Evolutionary conservation across 2,888 invertebrate species (phyloP), one percentile per base, ranked within the genome.

Genomic region (Melanotus villosus): DNA sequence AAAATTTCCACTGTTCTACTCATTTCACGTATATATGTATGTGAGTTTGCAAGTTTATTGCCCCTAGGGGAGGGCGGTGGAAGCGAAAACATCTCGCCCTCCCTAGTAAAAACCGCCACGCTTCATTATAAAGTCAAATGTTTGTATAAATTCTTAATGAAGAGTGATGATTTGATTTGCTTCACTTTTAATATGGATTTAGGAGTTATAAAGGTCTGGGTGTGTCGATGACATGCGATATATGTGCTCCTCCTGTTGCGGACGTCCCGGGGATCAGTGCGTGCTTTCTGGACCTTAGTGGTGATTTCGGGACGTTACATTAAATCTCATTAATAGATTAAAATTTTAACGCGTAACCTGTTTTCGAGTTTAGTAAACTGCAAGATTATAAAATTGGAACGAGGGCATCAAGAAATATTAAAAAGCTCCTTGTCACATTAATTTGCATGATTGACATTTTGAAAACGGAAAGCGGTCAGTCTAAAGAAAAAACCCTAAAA

Each of bases 91-190:
- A 74, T 76, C 77, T 76, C 79, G 77, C 80, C 79, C 79, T 76
- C 76, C 76, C 77, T 76, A 72, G 77, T 76, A 78, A 80, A 77
- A 80, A 77, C 74, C 70, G 66, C 74, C 80, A 78, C 78, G 81
- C 78, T 81, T 83, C 83, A 84, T 83, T 82, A 83, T 81, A 80
- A 82, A 84, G 83, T 83, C 83, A 83, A 83, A 83, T 82, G 82
- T 81, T 81, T 80, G 80, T 83, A 81, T 84, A 83, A 84, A 83
- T 83, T 80, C 80, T 82, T 84, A 84, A 85, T 84, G 83, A 84
- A 84, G 85, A 84, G 81, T 83, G 85, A 84, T 85, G 81, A 81
- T 82, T 81, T 81, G 81, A 80, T 81, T 78, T 79, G 71, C 72
- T 65, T 70, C 70, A 73, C 75, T 71, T 76, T 79, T 78, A 78